Conservation (phyloP, 2,113 vertebrate genomes). For the Zapus hudsonius region DNA sequence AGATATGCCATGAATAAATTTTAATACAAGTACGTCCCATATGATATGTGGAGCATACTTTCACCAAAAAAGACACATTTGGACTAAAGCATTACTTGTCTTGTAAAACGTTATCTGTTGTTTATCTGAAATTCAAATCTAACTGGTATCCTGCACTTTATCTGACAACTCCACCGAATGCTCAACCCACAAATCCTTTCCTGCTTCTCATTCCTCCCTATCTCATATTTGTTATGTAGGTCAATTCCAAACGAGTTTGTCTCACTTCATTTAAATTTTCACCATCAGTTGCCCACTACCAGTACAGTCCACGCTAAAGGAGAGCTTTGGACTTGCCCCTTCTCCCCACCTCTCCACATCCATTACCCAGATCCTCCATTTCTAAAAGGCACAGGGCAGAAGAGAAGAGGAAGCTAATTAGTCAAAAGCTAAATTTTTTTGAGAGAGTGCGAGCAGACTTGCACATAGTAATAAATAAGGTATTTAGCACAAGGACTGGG, state of each 20-base stretch:
- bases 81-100: neutral
- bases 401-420: neutral
- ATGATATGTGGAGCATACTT: neutral
- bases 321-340: neutral
- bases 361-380: neutral
- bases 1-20: constrained; percentile 11
- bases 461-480: neutral
- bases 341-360: neutral
- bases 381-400: neutral
- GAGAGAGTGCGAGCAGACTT: neutral
- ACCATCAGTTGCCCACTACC: neutral
- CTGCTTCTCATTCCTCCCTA: constrained; percentile 17
- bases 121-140: constrained; percentile 34
- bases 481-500: neutral
- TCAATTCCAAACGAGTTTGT: neutral
- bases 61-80: neutral
- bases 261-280: constrained; percentile 5
- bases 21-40: neutral
- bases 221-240: neutral
- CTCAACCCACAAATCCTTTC: neutral
- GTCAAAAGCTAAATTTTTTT: constrained; percentile 8
- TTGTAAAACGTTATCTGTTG: neutral
- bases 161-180: neutral
- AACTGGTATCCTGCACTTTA: neutral
- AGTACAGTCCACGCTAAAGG: neutral